Conservation (phyloP, 2,113 vertebrate genomes). For the Raja brachyura region DNA sequence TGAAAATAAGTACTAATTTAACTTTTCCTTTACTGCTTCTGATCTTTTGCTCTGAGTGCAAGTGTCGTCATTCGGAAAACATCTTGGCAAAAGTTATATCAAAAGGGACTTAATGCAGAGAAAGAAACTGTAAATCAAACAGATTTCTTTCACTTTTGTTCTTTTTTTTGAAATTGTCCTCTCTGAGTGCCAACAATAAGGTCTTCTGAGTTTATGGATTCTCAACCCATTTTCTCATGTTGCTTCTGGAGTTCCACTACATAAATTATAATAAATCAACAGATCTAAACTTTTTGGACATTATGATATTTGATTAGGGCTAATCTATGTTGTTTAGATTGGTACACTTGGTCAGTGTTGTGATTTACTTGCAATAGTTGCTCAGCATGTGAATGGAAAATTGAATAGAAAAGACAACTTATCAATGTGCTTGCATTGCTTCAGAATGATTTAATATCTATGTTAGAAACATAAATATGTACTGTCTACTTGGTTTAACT, state of each 20-base stretch:
- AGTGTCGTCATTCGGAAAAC: neutral
- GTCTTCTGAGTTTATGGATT: neutral
- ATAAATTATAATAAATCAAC: neutral
- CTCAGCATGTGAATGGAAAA: neutral
- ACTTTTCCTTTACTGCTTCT: neutral
- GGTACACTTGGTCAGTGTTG: neutral
- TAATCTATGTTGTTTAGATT: neutral
- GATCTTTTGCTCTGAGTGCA: neutral
- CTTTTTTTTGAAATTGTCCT: neutral
- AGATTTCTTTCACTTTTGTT: neutral
- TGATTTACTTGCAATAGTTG: neutral
- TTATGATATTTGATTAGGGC: neutral
- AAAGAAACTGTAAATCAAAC: neutral
- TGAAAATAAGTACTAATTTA: neutral
- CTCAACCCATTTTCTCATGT: neutral
- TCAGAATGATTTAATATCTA: neutral
- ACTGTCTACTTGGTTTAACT: neutral
- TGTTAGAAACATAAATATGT: neutral
- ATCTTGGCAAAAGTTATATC: neutral
- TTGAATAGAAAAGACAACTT: neutral
- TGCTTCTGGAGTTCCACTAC: neutral
- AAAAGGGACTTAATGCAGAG: neutral
- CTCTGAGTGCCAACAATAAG: neutral
- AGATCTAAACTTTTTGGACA: neutral
- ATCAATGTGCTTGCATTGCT: neutral